Evolutionary conservation across 2,113 vertebrate genomes (phyloP).

Genomic region (Lophotis ruficrista): DNA sequence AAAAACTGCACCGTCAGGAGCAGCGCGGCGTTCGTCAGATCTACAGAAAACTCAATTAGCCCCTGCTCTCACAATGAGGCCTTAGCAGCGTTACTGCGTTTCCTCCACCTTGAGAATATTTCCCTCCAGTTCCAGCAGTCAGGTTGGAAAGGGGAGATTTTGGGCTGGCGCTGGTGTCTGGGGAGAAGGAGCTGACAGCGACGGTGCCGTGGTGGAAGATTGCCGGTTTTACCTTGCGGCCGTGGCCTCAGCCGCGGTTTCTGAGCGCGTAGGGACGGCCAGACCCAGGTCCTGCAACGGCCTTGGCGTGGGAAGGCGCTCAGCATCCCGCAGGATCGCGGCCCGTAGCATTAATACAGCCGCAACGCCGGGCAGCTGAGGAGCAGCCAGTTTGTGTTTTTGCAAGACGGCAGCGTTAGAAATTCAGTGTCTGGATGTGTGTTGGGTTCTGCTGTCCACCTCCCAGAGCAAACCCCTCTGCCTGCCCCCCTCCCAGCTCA

Average conservation of each 20-base stretch:
- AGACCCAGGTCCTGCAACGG: too few relatives aligned
- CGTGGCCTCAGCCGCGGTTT: background rate
- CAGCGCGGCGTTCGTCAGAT: accelerated
- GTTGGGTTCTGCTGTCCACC: background rate
- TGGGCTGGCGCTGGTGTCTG: background rate
- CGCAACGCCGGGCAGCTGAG: background rate
- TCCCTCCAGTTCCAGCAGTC: background rate
- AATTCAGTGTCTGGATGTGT: accelerated
- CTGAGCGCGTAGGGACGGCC: background rate
- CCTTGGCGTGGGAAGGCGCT: background rate
- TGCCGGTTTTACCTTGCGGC: background rate
- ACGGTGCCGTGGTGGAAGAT: accelerated
- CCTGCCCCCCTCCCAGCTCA: background rate
- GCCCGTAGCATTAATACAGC: accelerated
- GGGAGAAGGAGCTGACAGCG: too few relatives aligned
- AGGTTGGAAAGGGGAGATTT: too few relatives aligned
- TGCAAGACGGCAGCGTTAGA: background rate
- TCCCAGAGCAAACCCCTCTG: background rate
- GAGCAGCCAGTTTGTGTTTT: background rate
- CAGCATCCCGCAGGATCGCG: background rate
- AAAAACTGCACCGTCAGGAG: background rate
- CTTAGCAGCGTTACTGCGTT: accelerated
- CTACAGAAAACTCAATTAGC: background rate
- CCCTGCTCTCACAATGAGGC: accelerated
- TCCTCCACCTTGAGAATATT: background rate